A percentile compares a stretch with the other conserved stretches of the same genome.
Evolutionary conservation across 2,888 invertebrate genomes (phyloP).

Genomic region (Drosophila parthenogenetica): DNA sequence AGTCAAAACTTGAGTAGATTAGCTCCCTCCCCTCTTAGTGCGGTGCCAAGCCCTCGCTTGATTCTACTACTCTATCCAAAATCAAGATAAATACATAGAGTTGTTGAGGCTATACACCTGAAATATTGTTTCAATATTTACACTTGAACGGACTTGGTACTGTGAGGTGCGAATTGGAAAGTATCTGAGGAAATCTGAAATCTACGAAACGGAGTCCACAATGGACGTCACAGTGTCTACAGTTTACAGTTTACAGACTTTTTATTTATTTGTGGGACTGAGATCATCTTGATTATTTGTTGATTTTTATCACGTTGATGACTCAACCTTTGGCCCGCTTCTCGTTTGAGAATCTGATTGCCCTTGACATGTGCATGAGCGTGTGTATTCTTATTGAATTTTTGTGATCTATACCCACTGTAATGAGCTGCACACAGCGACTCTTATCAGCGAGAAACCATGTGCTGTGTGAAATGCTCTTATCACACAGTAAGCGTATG

Average conservation of each 20-base stretch:
- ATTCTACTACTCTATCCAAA: slow-evolving; percentile 7
- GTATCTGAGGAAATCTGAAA: slow-evolving; percentile 11
- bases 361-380: slow-evolving; percentile 18
- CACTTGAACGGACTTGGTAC: slow-evolving; percentile 39
- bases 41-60: no score
- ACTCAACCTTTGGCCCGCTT: slow-evolving; percentile 11
- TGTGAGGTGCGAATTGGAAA: slow-evolving; percentile 61
- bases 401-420: background rate
- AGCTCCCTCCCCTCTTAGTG: no score
- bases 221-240: slow-evolving; percentile 9
- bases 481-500: slow-evolving; percentile 16
- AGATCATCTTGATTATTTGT: slow-evolving; percentile 36
- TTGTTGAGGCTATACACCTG: slow-evolving; percentile 43
- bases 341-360: slow-evolving; percentile 1
- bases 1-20: background rate
- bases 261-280: slow-evolving; percentile 11
- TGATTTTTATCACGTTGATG: slow-evolving; percentile 37
- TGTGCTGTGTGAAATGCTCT: slow-evolving; percentile 14
- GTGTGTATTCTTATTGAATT: slow-evolving; percentile 19
- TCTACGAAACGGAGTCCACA: slow-evolving; percentile 1
- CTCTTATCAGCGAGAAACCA: slow-evolving; percentile 25
- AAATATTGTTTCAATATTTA: slow-evolving; percentile 60
- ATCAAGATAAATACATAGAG: slow-evolving; percentile 10
- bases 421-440: slow-evolving; percentile 4
- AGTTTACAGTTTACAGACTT: slow-evolving; percentile 1